Conservation (phyloP, 2,113 vertebrate genomes). For the Oreotrochilus melanogaster region DNA sequence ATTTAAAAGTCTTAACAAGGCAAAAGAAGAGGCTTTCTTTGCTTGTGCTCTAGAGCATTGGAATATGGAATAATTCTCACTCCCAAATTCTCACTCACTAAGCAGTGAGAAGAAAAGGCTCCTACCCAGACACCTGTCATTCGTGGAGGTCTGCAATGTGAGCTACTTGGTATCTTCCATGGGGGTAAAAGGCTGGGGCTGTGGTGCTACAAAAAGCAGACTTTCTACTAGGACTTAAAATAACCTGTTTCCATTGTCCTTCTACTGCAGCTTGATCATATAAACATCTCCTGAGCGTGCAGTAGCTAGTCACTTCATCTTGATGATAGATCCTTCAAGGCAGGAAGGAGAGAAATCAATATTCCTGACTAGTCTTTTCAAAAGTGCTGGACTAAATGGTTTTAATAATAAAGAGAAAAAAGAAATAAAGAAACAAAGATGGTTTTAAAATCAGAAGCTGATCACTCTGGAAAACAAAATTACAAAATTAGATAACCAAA, state of each 20-base stretch:
- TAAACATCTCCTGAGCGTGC: background rate
- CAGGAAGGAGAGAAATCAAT: conserved; percentile 11
- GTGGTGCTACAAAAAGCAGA: background rate
- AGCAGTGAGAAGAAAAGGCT: background rate
- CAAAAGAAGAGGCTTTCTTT: background rate
- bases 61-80: background rate
- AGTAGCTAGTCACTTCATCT: background rate
- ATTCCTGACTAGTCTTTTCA: background rate
- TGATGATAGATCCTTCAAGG: background rate
- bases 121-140: background rate
- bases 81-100: background rate
- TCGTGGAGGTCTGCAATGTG: too few relatives aligned
- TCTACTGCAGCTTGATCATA: background rate
- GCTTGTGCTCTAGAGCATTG: background rate
- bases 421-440: background rate
- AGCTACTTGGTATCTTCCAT: background rate
- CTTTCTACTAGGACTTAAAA: background rate
- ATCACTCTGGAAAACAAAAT: background rate
- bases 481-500: background rate
- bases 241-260: background rate
- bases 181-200: background rate
- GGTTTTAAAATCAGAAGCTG: background rate
- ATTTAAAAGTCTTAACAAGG: background rate
- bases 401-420: background rate
- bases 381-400: background rate